Evolutionary conservation across 2,797 vertebrate species (phyloP), one percentile per base, ranked within the genome.

Genomic region (Ceyx erithaca): DNA sequence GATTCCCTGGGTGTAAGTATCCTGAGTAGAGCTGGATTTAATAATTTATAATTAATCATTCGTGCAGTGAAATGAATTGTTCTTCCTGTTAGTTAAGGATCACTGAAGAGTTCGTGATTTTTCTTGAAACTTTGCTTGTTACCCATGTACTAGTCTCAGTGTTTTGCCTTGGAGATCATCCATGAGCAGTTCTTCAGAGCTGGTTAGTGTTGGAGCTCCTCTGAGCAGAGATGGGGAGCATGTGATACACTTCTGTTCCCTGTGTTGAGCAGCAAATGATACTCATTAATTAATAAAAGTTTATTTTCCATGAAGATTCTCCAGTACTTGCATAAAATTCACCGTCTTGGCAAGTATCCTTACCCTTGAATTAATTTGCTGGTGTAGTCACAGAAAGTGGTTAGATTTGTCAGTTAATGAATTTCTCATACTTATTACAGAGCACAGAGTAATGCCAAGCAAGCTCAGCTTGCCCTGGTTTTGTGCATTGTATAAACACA

Each of bases 21-120:
- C 67, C 67, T n/a, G 59, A 76, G 52, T 63, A 57, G 90, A 83
- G 81, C 90, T 96, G 96, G 93, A 91, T 95, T 95, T 94, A 94
- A 96, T 96, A 94, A 94, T 83, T 94, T 84, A 25, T 85, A 92
- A 95, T 96, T 95, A 94, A 87, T 92, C 72, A 72, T 94, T 94
- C 16, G 4, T 95, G 93, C 93, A 73, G 89, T 0, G 2, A 81
- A 87, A 93, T 92, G 68, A 80, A 59, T 92, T 72, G 67, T 30
- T 83, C 33, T 94, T 96, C 94, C 87, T 94, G 93, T 92, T 93
- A 92, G 79, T 80, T 88, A 93, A 72, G 77, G 70, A 92, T 92
- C 92, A 68, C 45, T 77, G 84, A 87, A 79, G 79, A 85, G 85
- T 94, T 95, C 81, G 63, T 94, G 96, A 95, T 90, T 92, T 94